These are phyloP conservation scores for Phoxinus dragarum DNA, from an alignment of 2,797 vertebrate genomes.

Conservation along the genomic window DNA sequence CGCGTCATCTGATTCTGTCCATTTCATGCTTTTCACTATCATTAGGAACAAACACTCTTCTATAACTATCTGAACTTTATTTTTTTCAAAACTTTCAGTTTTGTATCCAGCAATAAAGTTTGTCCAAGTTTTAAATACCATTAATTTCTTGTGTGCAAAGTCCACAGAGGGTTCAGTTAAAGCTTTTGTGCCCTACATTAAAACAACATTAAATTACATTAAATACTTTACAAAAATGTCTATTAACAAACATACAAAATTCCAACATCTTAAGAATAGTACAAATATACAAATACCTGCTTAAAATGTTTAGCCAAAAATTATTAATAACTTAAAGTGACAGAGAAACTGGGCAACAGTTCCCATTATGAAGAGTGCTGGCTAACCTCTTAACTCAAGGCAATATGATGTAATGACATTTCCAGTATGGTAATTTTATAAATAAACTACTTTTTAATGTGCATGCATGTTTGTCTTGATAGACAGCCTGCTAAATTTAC, in stretches of 20 bases:
- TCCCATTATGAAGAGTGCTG: background rate
- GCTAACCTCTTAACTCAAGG: background rate
- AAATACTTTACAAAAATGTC: constrained; percentile 19
- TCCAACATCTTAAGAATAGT: constrained; percentile 1
- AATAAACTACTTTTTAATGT: background rate
- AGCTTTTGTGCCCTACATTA: constrained; percentile 31
- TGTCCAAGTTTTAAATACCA: constrained; percentile 13
- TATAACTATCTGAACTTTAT: background rate
- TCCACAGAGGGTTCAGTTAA: background rate
- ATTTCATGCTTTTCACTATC: background rate
- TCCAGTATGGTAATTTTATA: background rate
- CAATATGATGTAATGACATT: background rate
- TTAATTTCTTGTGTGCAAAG: background rate
- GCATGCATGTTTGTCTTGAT: background rate
- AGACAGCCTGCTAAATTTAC: background rate
- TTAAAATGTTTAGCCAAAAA: background rate
- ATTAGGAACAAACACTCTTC: background rate
- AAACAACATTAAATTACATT: background rate
- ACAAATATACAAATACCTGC: constrained; percentile 28
- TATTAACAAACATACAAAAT: background rate
- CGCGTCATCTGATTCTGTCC: background rate
- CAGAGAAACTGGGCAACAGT: background rate
- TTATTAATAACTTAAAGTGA: constrained; percentile 17
- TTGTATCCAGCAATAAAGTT: constrained; percentile 6
- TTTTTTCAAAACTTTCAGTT: background rate